These are phyloP conservation scores for Carapus acus DNA, from an alignment of 2,797 vertebrate species.

Conservation along the genomic window DNA sequence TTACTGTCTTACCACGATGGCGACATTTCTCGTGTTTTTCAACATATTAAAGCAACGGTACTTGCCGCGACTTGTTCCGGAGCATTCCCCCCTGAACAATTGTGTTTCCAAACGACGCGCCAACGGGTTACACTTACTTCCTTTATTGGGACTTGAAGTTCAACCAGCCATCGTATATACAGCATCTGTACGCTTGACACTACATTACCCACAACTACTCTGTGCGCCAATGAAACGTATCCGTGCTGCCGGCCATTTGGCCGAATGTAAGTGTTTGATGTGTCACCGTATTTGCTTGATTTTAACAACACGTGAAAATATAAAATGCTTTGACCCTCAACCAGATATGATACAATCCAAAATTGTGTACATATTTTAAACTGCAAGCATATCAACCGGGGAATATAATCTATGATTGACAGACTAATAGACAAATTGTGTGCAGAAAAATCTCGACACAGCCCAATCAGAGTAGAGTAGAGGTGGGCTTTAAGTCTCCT, in stretches of 20 bases:
- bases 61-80: constrained; percentile 45
- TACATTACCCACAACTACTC: constrained; percentile 48
- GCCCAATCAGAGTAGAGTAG: constrained; percentile 24
- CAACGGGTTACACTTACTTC: constrained; percentile 21
- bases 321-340: too few species aligned
- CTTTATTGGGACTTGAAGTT: constrained; percentile 46
- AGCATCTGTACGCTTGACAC: constrained; percentile 13
- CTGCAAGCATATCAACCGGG: neutral
- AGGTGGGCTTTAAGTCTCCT: constrained; percentile 42
- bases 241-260: constrained; percentile 8
- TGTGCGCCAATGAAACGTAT: constrained; percentile 20
- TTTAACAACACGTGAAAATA: too few species aligned
- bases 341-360: too few species aligned
- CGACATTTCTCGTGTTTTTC: neutral
- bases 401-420: constrained; percentile 23
- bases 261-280: neutral
- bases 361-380: too few species aligned
- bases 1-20: neutral
- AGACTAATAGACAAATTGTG: constrained; percentile 22
- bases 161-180: rapidly evolving
- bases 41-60: neutral
- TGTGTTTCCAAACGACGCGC: constrained; percentile 42
- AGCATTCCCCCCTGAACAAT: neutral
- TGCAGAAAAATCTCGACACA: neutral
- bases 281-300: too few species aligned